These are phyloP conservation scores for Peromyscus eremicus DNA, from an alignment of 2,797 vertebrate genomes.

Conservation along the genomic window DNA sequence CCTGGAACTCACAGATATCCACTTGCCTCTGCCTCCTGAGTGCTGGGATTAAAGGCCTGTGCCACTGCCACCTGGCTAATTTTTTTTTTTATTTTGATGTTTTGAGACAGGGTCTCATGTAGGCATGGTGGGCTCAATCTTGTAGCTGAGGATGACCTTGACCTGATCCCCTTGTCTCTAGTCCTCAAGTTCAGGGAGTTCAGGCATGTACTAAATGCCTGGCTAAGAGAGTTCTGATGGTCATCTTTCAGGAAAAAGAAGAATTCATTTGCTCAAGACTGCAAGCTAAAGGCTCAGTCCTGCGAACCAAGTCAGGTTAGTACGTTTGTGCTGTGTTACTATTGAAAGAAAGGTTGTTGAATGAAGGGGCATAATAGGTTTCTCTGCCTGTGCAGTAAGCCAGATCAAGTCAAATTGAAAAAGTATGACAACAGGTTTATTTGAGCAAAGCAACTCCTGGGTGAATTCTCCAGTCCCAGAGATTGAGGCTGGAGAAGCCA, in stretches of 20 bases:
- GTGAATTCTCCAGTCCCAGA: no score
- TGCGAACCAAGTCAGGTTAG: conserved; percentile 92
- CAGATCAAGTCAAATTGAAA: no score
- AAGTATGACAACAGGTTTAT: no score
- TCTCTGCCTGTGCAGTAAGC: no score
- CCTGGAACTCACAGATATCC: no score
- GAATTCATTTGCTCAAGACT: conserved; percentile 91
- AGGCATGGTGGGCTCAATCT: background rate
- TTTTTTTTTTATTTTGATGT: background rate
- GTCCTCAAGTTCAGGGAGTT: no score
- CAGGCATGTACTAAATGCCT: background rate
- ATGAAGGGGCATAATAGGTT: background rate
- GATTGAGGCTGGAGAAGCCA: no score
- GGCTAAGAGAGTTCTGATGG: background rate
- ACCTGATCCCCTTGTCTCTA: background rate
- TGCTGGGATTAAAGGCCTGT: no score
- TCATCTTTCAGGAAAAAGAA: conserved; percentile 94
- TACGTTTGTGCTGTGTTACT: background rate
- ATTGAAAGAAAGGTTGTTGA: fast-evolving
- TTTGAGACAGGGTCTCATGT: background rate
- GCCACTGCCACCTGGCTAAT: no score
- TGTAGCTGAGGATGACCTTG: background rate
- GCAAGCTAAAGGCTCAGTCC: conserved; percentile 89
- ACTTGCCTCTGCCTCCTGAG: no score
- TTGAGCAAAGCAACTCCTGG: no score